Percentiles rank a stretch among this genome's conserved stretches.
phyloP scores from a whole-genome alignment of 2,113 vertebrate genomes.

The Cyprinodon variegatus region DNA sequence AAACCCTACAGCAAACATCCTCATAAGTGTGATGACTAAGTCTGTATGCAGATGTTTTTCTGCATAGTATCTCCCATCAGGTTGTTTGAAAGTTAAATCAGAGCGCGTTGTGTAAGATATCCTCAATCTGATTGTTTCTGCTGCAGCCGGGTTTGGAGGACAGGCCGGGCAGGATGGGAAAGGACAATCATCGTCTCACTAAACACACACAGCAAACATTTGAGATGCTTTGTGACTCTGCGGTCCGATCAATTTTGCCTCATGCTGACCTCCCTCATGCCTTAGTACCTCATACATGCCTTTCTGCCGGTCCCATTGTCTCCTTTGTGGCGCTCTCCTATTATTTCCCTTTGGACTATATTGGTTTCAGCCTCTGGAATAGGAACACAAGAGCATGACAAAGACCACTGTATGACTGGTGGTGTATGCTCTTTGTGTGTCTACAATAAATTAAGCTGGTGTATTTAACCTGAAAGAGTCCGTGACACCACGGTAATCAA shows the following conservation, averaged over 20 bases:
- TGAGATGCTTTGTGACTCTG: slow-evolving; percentile 57
- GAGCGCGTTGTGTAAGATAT: slow-evolving; percentile 43
- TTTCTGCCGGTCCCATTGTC: slow-evolving; percentile 21
- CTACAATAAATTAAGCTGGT: slow-evolving; percentile 7
- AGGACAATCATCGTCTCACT: slow-evolving; percentile 30
- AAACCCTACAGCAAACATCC: background rate
- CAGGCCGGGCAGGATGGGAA: slow-evolving; percentile 42
- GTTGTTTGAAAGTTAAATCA: slow-evolving; percentile 33
- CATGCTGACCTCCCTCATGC: slow-evolving; percentile 53
- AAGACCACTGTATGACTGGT: background rate
- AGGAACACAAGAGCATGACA: background rate
- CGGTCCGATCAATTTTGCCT: slow-evolving; percentile 46
- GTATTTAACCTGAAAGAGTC: background rate
- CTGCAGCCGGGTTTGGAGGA: slow-evolving; percentile 59
- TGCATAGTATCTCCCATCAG: background rate
- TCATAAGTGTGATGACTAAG: background rate
- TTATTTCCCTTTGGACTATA: slow-evolving; percentile 35
- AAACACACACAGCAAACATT: slow-evolving; percentile 2
- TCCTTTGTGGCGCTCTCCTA: slow-evolving; percentile 1
- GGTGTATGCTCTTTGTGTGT: slow-evolving; percentile 5
- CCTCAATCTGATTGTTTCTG: slow-evolving; percentile 45
- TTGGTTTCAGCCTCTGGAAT: slow-evolving; percentile 33
- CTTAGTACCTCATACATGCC: slow-evolving; percentile 12
- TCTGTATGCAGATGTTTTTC: background rate
- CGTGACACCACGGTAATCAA: background rate